Conservation (phyloP, 92 coral and sea anemone genomes). For the Diadumene lineata region DNA sequence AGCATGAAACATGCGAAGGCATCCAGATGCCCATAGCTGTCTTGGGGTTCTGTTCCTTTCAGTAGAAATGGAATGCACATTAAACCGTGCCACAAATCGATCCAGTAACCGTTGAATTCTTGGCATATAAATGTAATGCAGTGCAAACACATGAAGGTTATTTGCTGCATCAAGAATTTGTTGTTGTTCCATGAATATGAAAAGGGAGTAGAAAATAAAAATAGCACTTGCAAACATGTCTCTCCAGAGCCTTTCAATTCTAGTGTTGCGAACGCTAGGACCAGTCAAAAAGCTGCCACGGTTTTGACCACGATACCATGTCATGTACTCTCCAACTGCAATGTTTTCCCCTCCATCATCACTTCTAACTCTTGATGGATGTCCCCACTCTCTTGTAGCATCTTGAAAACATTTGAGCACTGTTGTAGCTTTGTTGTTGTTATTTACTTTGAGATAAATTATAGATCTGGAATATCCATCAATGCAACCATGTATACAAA, state of each 20-base stretch:
- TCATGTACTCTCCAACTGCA: slow-evolving; percentile 47
- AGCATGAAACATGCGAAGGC: too few species aligned
- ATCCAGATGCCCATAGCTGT: slow-evolving; percentile 48
- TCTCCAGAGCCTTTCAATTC: slow-evolving; percentile 63
- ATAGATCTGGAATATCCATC: slow-evolving; percentile 47
- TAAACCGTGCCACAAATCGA: slow-evolving; percentile 27
- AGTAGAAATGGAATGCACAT: slow-evolving; percentile 31
- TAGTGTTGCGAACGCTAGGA: slow-evolving; percentile 44
- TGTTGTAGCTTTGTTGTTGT: slow-evolving; percentile 54
- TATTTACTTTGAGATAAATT: slow-evolving; percentile 29
- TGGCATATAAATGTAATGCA: slow-evolving; percentile 44
- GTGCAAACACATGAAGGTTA: slow-evolving; percentile 29
- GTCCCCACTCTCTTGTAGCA: slow-evolving; percentile 34
- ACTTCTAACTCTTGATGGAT: slow-evolving; percentile 48
- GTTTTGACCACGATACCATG: slow-evolving; percentile 29
- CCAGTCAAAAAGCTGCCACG: slow-evolving; percentile 61
- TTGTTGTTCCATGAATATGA: slow-evolving; percentile 31
- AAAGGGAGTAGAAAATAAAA: slow-evolving; percentile 18
- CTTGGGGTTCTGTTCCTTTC: slow-evolving; percentile 45
- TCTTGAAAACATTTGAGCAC: slow-evolving; percentile 42
- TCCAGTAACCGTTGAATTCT: slow-evolving; percentile 41
- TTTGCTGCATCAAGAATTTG: slow-evolving; percentile 19
- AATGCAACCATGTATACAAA: slow-evolving; percentile 58
- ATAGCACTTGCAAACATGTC: slow-evolving; percentile 53
- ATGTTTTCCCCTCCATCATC: slow-evolving; percentile 55